Evolutionary conservation across 2,797 vertebrate genomes (phyloP).

Genomic region (Naso thynnoides): DNA sequence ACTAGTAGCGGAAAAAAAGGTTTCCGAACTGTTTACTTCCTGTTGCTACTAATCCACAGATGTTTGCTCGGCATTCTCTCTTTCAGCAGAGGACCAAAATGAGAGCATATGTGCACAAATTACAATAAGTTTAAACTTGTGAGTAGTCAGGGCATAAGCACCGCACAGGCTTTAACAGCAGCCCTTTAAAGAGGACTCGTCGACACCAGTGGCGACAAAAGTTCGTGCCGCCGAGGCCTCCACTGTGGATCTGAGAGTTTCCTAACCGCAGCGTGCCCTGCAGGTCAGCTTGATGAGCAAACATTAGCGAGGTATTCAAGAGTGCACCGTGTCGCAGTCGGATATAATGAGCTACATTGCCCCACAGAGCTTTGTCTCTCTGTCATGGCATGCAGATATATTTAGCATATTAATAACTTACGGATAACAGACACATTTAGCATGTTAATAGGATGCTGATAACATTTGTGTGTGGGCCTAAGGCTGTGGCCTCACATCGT

Average conservation of each 20-base stretch:
- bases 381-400: conserved; percentile 46
- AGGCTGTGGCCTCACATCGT: not conserved
- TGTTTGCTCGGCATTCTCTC: not conserved
- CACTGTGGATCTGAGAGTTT: conserved; percentile 38
- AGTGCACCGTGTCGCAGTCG: conserved; percentile 41
- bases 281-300: conserved; percentile 69
- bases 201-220: not conserved
- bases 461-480: conserved; percentile 31
- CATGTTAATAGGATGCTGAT: conserved; percentile 64
- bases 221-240: not conserved
- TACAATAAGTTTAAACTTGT: not conserved
- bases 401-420: conserved; percentile 66
- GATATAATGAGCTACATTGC: conserved; percentile 64
- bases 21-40: no score
- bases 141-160: not conserved
- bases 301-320: conserved; percentile 64
- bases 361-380: conserved; percentile 55
- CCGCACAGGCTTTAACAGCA: accelerated
- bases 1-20: no score
- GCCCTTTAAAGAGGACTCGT: not conserved
- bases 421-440: conserved; percentile 52
- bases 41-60: no score
- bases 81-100: not conserved
- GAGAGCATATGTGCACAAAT: not conserved
- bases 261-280: conserved; percentile 43